Percentiles rank a stretch among this genome's conserved stretches.
Conservation (phyloP, 2,113 vertebrate genomes). For the Puntigrus tetrazona region DNA sequence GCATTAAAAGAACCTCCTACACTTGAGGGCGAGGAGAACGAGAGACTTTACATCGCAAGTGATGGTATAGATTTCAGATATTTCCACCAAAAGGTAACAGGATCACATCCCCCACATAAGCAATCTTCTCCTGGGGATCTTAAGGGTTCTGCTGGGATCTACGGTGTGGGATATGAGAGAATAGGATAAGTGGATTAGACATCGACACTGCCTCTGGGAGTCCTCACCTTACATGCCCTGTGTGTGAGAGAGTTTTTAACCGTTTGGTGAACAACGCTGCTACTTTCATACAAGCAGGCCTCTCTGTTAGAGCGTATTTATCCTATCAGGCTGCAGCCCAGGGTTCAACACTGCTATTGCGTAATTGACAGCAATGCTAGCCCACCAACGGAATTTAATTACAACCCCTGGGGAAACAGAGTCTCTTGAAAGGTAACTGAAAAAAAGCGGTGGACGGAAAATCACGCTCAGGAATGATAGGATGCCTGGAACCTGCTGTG, state of each 20-base stretch:
- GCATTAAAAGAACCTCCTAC: neutral
- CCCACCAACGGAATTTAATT: conserved; percentile 37
- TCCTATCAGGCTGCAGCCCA: neutral
- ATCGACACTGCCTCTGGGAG: neutral
- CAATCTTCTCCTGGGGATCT: neutral
- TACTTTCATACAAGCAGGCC: neutral
- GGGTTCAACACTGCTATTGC: conserved; percentile 1
- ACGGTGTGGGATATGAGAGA: neutral
- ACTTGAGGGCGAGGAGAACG: neutral
- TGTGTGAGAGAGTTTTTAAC: conserved; percentile 12
- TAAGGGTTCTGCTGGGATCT: conserved; percentile 39
- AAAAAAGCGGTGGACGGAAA: neutral
- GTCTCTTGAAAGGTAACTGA: conserved; percentile 15
- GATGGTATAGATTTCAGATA: conserved; percentile 11
- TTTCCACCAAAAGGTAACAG: conserved; percentile 5
- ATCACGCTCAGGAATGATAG: neutral
- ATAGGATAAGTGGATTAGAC: conserved; percentile 38
- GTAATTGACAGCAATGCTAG: conserved; percentile 17
- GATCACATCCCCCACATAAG: conserved; percentile 11
- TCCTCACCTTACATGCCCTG: conserved; percentile 16
- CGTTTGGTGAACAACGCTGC: neutral
- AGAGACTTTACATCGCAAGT: conserved; percentile 2
- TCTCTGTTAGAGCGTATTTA: neutral
- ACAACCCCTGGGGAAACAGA: conserved; percentile 22
- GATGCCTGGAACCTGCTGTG: neutral